A percentile compares a stretch with the other conserved stretches of the same genome.
Evolutionary conservation across 2,888 invertebrate genomes (phyloP).

Genomic region (Coleophora deauratella): DNA sequence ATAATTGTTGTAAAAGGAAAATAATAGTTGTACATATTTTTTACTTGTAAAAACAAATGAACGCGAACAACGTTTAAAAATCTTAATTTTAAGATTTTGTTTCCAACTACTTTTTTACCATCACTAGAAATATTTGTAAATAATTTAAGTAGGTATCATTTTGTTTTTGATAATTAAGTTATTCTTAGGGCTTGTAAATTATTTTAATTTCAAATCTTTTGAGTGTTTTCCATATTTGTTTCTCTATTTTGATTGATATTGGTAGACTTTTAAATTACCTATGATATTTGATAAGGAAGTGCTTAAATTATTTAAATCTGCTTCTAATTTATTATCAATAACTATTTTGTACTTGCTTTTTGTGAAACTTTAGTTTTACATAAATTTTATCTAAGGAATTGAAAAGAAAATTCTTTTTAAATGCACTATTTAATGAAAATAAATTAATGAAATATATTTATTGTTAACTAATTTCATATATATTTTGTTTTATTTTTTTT

Average conservation of each 20-base stretch:
- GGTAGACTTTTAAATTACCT: no score
- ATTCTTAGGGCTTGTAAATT: no score
- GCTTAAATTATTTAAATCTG: slow-evolving; percentile 34
- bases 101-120: slow-evolving; percentile 24
- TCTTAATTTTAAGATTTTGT: slow-evolving; percentile 18
- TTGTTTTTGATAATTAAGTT: no score
- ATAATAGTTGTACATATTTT: slow-evolving; percentile 22
- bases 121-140: slow-evolving; percentile 8
- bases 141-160: slow-evolving; percentile 32
- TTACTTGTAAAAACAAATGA: slow-evolving; percentile 9
- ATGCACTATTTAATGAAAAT: slow-evolving; percentile 52
- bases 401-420: slow-evolving; percentile 31
- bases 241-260: no score
- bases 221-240: no score
- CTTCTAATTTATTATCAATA: slow-evolving; percentile 39
- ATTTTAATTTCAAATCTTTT: no score
- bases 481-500: slow-evolving; percentile 23
- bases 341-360: slow-evolving; percentile 10
- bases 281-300: no score
- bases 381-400: slow-evolving; percentile 13
- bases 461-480: slow-evolving; percentile 49
- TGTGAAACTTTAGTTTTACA: no score
- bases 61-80: slow-evolving; percentile 13
- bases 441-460: slow-evolving; percentile 66
- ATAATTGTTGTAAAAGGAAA: slow-evolving; percentile 8